Conservation (phyloP, 2,797 vertebrate genomes). For the Sebastes umbrosus region DNA sequence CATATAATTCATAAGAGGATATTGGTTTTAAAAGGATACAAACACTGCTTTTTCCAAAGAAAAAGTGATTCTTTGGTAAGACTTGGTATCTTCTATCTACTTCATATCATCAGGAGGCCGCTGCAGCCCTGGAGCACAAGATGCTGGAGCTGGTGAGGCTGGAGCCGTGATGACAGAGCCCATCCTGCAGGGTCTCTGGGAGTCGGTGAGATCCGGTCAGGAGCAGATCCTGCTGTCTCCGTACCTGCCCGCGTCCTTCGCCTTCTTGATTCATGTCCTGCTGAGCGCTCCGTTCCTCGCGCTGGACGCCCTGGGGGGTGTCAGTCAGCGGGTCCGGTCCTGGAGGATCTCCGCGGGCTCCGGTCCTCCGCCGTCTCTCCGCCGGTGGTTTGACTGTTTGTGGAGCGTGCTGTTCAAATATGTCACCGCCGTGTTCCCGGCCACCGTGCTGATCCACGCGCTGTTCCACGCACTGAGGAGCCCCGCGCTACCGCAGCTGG, state of each 20-base stretch:
- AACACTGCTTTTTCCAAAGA: not conserved
- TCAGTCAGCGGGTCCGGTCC: constrained; percentile 38
- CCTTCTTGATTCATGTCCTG: constrained; percentile 70
- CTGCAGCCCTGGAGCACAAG: not conserved
- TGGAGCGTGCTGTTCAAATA: constrained; percentile 65
- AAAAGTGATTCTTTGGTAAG: not conserved
- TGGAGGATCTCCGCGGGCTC: constrained; percentile 65
- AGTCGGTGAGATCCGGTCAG: constrained; percentile 24
- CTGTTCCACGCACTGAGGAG: not conserved
- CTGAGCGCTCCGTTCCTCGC: constrained; percentile 74
- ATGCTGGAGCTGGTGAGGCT: not conserved
- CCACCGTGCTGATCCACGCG: constrained; percentile 53
- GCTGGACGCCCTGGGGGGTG: constrained; percentile 66
- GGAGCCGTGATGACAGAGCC: constrained; percentile 19
- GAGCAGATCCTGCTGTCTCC: constrained; percentile 56
- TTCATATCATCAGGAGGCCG: not conserved
- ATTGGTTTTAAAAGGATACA: not conserved
- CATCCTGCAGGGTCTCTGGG: constrained; percentile 74
- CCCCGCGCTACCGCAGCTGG: constrained; percentile 41
- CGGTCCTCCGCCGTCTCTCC: constrained; percentile 23
- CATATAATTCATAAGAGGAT: fast-evolving
- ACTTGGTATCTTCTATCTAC: not conserved
- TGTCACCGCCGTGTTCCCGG: constrained; percentile 60
- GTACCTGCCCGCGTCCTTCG: constrained; percentile 59
- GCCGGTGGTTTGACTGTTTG: constrained; percentile 66